Evolutionary conservation across 2,113 vertebrate species (phyloP), one percentile per base, ranked within the genome.

Genomic region (Lagopus leucura): DNA sequence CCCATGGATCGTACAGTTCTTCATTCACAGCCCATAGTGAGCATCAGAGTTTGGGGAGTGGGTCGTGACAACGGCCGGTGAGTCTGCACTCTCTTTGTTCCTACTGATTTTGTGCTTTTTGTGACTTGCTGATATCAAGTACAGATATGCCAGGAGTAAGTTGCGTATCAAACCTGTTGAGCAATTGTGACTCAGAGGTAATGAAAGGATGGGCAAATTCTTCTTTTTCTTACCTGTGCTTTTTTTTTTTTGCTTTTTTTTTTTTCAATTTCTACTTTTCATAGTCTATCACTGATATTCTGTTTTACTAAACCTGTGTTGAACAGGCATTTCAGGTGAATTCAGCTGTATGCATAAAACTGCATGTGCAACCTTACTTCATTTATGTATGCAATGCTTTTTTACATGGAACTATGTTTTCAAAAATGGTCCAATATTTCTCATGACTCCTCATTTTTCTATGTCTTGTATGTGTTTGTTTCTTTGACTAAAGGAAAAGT

Each of bases 41-140:
- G 98, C 98, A 99, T 99, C 96, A 97, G 98, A 11, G 98, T 99
- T 40, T 99, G 99, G 99, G 99, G 99, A 1, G 99, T 99, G 50
- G 99, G 99, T 11, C 98, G 99, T 7, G 99, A 99, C 98, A 99
- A 99, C 1, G 99, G 99, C 95, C 99, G 99, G 99, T 99, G 93
- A 98, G 98, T 97, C 88, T 66, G 75, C 0, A 0, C 74, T 88
- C 43, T 58, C 28, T 47, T 92, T 61, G n/a, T n/a, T 34, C 27
- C n/a, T 58, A 58, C 32, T 77, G 6, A 14, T n/a, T 42, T 47
- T 2, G 3, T 70, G 52, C 55, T 25, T 0, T 28, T n/a, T 32
- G 12, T 1, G 32, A 54, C 42, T 89, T 89, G 63, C 45, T 82
- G 7, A 19, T 52, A 14, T 24, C 50, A 3, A 61, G 21, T 40